Evolutionary conservation across 2,797 vertebrate genomes (phyloP).

Genomic region (Ambastaia sidthimunki): DNA sequence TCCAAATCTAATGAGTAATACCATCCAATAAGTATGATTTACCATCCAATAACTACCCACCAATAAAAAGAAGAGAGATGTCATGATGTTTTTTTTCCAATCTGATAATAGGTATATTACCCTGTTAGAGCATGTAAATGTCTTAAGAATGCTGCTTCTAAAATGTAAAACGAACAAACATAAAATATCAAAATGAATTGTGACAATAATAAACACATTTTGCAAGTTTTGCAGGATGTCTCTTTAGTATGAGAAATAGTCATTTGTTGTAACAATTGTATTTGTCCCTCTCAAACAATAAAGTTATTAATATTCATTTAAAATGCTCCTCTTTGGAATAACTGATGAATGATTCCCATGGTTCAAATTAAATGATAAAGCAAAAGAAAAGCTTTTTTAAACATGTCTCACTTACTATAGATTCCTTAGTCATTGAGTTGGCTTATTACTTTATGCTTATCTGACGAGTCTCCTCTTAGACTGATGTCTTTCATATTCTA

Average conservation of each 20-base stretch:
- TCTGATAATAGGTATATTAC: background rate
- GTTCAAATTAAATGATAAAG: slow-evolving; percentile 41
- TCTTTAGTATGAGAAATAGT: background rate
- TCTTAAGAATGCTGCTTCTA: background rate
- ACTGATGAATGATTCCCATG: slow-evolving; percentile 40
- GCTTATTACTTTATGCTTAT: slow-evolving; percentile 53
- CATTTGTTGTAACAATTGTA: background rate
- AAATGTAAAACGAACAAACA: no score
- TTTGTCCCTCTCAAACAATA: background rate
- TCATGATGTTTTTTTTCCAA: background rate
- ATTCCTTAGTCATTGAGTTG: slow-evolving; percentile 35
- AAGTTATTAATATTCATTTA: background rate
- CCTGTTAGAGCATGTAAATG: background rate
- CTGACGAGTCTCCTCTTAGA: slow-evolving; percentile 20
- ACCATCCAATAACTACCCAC: background rate
- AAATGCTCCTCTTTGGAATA: background rate
- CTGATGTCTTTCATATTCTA: slow-evolving; percentile 15
- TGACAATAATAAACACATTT: background rate
- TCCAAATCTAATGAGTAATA: no score
- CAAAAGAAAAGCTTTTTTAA: slow-evolving; percentile 44
- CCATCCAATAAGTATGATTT: background rate
- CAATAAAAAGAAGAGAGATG: background rate
- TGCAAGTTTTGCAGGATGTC: background rate
- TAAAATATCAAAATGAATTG: background rate
- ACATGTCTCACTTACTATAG: slow-evolving; percentile 17